Conservation (phyloP, 2,797 vertebrate genomes). For the Clamator glandarius region DNA sequence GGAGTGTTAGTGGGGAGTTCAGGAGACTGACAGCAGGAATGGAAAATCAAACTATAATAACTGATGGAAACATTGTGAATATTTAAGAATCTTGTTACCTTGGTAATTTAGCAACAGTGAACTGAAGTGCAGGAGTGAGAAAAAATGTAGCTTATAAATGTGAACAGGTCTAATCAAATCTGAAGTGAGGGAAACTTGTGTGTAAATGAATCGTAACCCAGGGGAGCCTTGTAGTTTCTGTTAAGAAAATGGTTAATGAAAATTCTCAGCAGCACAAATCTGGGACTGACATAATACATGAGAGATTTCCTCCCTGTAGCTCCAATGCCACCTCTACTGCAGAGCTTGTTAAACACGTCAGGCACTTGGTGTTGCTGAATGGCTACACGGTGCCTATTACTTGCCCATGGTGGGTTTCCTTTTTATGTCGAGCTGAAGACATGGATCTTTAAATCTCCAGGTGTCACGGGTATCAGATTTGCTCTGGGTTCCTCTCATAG, state of each 20-base stretch:
- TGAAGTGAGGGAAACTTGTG: not conserved
- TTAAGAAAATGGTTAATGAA: not conserved
- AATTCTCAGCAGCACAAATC: not conserved
- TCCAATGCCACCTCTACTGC: not conserved
- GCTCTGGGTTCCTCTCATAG: not conserved
- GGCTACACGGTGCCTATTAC: too few relatives aligned
- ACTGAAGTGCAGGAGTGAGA: not conserved
- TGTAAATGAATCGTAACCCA: not conserved
- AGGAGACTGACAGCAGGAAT: not conserved
- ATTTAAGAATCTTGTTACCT: conserved; percentile 25
- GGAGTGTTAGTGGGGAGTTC: not conserved
- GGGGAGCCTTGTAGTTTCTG: not conserved
- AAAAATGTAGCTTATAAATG: not conserved
- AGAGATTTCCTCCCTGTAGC: not conserved
- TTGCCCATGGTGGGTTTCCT: not conserved
- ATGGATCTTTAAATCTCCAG: not conserved
- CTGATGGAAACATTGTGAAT: conserved; percentile 16
- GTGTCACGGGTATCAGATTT: not conserved
- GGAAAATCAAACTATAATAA: not conserved
- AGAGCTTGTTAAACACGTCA: not conserved
- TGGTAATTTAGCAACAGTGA: conserved; percentile 19
- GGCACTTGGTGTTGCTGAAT: too few relatives aligned
- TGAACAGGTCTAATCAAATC: not conserved
- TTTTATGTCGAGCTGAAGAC: not conserved
- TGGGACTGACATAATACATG: not conserved